Conservation (phyloP, 2,888 invertebrate genomes). For the Tanaodytes sp. region DNA sequence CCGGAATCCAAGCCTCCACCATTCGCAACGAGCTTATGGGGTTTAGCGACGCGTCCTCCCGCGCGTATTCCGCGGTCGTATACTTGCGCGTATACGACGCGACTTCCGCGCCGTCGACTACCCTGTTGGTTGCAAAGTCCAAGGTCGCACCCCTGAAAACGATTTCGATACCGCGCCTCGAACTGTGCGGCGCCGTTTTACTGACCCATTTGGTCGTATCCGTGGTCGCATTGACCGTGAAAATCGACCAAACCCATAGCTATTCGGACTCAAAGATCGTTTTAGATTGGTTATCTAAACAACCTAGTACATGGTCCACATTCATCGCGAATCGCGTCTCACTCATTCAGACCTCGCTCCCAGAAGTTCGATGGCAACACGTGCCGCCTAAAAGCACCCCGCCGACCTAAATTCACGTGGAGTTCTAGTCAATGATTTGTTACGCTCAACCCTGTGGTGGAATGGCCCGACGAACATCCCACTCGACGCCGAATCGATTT, state of each 20-base stretch:
- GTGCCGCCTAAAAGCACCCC: neutral
- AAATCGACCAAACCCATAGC: neutral
- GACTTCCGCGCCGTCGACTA: no score
- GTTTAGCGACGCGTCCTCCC: neutral
- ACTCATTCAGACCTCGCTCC: neutral
- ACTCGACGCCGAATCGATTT: no score
- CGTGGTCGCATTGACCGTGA: no score
- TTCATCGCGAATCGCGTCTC: constrained; percentile 1
- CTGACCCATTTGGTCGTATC: neutral
- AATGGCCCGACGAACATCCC: neutral
- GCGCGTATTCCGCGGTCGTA: neutral
- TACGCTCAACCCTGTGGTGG: neutral
- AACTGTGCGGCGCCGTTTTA: neutral
- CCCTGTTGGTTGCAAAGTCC: neutral
- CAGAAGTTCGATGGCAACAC: neutral
- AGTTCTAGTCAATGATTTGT: neutral
- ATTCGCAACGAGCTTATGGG: neutral
- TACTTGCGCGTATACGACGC: neutral
- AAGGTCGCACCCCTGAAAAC: neutral
- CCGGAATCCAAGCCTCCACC: no score
- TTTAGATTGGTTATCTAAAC: neutral
- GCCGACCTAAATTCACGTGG: constrained; percentile 5
- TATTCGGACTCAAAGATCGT: constrained; percentile 6
- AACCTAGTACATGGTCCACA: neutral
- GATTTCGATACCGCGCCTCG: neutral